Percentiles rank a stretch among this genome's conserved stretches.
Conservation (phyloP, 92 coral and sea anemone species). For the Muricea muricata region DNA sequence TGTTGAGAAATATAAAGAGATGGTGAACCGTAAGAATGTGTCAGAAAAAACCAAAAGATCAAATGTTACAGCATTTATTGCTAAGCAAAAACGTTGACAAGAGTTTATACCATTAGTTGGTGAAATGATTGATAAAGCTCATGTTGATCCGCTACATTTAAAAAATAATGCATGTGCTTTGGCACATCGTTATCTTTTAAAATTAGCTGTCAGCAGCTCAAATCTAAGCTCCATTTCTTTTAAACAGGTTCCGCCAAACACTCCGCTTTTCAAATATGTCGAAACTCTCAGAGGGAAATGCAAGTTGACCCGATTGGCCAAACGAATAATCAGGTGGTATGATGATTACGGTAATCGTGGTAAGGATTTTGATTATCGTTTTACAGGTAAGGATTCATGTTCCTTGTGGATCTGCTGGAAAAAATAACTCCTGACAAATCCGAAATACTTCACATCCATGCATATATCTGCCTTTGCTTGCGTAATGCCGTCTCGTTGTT, state of each 20-base stretch:
- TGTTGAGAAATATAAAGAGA: conserved; percentile 27
- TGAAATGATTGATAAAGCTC: background rate
- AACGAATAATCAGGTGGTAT: background rate
- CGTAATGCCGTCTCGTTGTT: background rate
- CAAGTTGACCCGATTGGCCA: background rate
- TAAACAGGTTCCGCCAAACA: background rate
- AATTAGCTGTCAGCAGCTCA: background rate
- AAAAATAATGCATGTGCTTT: conserved; percentile 7
- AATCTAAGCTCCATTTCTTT: background rate
- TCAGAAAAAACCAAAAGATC: background rate
- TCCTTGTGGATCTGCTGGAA: background rate
- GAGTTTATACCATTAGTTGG: background rate
- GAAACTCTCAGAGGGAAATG: conserved; percentile 7
- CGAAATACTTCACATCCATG: background rate
- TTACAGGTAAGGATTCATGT: conserved; percentile 7
- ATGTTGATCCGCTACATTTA: background rate
- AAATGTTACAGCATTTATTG: background rate
- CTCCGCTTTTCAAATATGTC: background rate
- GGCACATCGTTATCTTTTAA: conserved; percentile 8
- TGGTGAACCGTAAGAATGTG: conserved; percentile 1
- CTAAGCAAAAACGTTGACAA: background rate
- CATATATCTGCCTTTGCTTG: background rate
- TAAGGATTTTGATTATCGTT: conserved; percentile 20
- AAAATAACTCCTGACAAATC: background rate
- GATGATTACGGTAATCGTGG: background rate